phyloP scores from a whole-genome alignment of 2,113 vertebrate genomes.

The Sylvia atricapilla region DNA sequence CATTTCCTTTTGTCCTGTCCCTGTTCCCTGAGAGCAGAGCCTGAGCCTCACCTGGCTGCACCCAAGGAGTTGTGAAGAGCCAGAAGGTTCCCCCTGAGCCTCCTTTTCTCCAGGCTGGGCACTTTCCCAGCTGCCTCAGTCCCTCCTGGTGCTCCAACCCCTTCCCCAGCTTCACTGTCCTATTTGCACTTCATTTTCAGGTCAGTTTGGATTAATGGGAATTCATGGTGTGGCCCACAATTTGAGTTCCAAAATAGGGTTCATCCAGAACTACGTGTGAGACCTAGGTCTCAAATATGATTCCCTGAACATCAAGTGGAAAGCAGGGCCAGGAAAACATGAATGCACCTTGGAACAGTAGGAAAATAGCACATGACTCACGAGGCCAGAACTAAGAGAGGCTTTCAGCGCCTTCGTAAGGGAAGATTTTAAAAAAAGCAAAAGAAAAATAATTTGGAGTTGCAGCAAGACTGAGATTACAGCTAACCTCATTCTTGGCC shows the following conservation, averaged over 20 bases:
- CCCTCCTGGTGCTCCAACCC: rapidly evolving
- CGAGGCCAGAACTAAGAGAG: background rate
- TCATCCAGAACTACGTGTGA: background rate
- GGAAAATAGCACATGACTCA: background rate
- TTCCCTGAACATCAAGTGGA: background rate
- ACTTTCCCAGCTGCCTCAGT: background rate
- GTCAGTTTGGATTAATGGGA: background rate
- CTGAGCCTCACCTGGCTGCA: rapidly evolving
- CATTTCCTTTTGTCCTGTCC: rapidly evolving
- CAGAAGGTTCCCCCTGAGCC: background rate
- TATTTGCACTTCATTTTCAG: background rate
- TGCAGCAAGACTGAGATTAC: background rate
- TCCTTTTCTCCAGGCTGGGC: background rate
- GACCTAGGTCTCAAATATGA: background rate
- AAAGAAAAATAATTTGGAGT: background rate
- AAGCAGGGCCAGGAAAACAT: background rate
- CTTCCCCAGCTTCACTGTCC: background rate
- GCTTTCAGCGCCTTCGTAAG: background rate
- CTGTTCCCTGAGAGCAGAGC: background rate
- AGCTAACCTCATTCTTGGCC: background rate
- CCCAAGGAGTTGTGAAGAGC: background rate
- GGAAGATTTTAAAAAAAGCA: background rate
- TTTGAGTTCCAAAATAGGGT: background rate
- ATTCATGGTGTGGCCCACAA: background rate
- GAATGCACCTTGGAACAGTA: background rate